Percentiles rank a stretch among this genome's conserved stretches.
These are phyloP conservation scores for Dryomyza anilis DNA, from an alignment of 2,888 invertebrate species.

Conservation along the genomic window DNA sequence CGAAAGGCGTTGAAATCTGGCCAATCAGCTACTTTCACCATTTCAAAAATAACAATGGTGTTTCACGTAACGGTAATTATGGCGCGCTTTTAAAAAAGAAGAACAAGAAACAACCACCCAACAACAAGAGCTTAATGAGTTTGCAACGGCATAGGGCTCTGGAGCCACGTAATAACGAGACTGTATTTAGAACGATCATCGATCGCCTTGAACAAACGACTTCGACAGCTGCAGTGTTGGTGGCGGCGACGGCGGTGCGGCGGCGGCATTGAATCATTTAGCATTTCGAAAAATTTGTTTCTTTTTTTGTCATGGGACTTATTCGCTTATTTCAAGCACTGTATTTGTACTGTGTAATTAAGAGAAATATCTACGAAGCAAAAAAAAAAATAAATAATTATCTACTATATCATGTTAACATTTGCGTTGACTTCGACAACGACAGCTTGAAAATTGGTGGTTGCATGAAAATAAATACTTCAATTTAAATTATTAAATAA, in stretches of 20 bases:
- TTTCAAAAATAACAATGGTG: conserved; percentile 57
- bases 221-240: not conserved
- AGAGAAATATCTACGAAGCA: too few relatives aligned
- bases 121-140: conserved; percentile 14
- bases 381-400: too few relatives aligned
- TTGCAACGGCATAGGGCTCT: not conserved
- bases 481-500: too few relatives aligned
- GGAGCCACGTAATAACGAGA: conserved; percentile 46
- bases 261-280: not conserved
- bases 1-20: conserved; percentile 31
- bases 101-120: not conserved
- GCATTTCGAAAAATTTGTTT: not conserved
- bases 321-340: too few relatives aligned
- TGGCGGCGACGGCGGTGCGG: not conserved
- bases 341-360: too few relatives aligned
- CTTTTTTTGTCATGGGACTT: too few relatives aligned
- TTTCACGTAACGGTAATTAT: conserved; percentile 59
- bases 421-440: too few relatives aligned
- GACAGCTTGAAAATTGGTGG: too few relatives aligned
- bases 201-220: not conserved
- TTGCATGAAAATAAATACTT: too few relatives aligned
- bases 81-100: conserved; percentile 53
- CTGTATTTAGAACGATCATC: conserved; percentile 54
- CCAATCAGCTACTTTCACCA: conserved; percentile 46
- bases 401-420: too few relatives aligned